Evolutionary conservation across 2,797 vertebrate genomes (phyloP).

Genomic region (Cirrhinus molitorella): DNA sequence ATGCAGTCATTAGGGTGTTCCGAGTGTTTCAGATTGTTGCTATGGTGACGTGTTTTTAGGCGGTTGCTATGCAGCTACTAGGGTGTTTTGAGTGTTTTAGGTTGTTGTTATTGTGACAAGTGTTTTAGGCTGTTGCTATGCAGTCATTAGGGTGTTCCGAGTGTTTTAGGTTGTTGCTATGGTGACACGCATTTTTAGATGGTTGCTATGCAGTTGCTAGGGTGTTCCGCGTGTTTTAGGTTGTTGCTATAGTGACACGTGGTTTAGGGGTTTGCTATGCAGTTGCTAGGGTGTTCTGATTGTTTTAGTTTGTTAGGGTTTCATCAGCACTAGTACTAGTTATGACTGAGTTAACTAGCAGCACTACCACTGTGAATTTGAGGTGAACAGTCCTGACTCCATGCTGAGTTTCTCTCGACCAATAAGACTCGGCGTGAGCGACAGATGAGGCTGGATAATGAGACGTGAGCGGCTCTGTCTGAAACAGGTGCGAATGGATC

Average conservation of each 20-base stretch:
- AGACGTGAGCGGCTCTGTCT: background rate
- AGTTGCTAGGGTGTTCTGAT: background rate
- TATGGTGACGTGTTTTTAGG: background rate
- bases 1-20: background rate
- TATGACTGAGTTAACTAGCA: background rate
- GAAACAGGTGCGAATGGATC: constrained; percentile 16
- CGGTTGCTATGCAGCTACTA: background rate
- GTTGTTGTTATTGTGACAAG: background rate
- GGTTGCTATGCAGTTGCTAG: background rate
- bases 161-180: background rate
- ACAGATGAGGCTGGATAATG: constrained; percentile 29
- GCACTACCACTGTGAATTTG: background rate
- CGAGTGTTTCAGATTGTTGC: too few species aligned
- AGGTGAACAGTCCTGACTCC: constrained; percentile 2
- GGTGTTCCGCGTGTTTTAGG: background rate
- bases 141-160: background rate
- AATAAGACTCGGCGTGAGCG: background rate
- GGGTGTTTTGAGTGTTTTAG: background rate
- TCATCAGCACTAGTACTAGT: background rate
- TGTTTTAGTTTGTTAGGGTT: background rate
- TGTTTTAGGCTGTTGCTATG: background rate
- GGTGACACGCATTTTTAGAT: background rate
- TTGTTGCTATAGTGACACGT: background rate
- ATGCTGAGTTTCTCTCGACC: background rate
- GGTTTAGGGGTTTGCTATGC: background rate